A percentile compares a stretch with the other conserved stretches of the same genome.
phyloP scores from a whole-genome alignment of 2,888 invertebrate genomes.

The Lithophane leautieri region DNA sequence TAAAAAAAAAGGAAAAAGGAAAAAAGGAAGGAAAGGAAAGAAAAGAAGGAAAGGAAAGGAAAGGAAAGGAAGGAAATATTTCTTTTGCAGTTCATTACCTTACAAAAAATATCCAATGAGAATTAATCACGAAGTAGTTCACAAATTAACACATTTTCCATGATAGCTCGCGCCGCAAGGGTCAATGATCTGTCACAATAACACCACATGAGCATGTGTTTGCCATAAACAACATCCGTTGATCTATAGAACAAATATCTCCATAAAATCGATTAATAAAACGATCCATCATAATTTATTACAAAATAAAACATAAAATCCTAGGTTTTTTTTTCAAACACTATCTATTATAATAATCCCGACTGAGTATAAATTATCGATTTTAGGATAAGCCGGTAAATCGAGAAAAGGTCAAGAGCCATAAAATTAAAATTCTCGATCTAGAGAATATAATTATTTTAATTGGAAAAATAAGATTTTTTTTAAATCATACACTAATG shows the following conservation, averaged over 20 bases:
- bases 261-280: slow-evolving; percentile 43
- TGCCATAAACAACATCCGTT: slow-evolving; percentile 16
- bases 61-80: too few relatives aligned
- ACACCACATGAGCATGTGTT: slow-evolving; percentile 7
- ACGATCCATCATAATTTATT: slow-evolving; percentile 49
- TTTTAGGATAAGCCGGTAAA: slow-evolving; percentile 28
- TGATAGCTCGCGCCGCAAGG: slow-evolving; percentile 17
- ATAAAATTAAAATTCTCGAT: slow-evolving; percentile 60
- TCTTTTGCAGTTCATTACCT: background rate
- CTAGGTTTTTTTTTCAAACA: slow-evolving; percentile 18
- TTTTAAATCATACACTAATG: slow-evolving; percentile 26
- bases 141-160: slow-evolving; percentile 21
- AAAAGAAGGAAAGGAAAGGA: too few relatives aligned
- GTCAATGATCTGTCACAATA: slow-evolving; percentile 46
- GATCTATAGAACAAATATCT: slow-evolving; percentile 38
- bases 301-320: slow-evolving; percentile 36
- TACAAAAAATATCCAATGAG: background rate
- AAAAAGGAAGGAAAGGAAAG: too few relatives aligned
- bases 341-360: slow-evolving; percentile 46
- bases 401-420: slow-evolving; percentile 70
- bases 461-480: slow-evolving; percentile 29
- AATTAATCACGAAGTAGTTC: background rate
- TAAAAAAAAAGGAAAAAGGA: too few relatives aligned
- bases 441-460: slow-evolving; percentile 48
- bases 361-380: slow-evolving; percentile 55